phyloP scores from a whole-genome alignment of 2,888 invertebrate genomes.

The Xanthia icteritia region DNA sequence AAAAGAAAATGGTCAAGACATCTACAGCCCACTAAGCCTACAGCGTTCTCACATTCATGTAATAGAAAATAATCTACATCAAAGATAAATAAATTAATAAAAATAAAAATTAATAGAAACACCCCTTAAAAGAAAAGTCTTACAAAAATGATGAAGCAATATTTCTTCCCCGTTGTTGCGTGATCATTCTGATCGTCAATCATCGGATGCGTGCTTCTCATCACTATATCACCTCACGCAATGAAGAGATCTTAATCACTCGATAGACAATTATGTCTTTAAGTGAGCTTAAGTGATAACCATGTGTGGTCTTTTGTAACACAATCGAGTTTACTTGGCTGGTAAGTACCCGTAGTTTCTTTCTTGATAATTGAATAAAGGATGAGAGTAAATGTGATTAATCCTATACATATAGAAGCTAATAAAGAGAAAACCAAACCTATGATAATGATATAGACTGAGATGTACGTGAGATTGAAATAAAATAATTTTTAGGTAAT shows the following conservation, averaged over 20 bases:
- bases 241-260: conserved; percentile 60
- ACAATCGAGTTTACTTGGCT: conserved; percentile 1
- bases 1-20: no score
- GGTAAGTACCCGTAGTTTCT: neutral
- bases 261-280: conserved; percentile 46
- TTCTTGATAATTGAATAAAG: neutral
- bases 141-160: conserved; percentile 52
- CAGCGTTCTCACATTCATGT: no score
- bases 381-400: neutral
- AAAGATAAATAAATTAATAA: no score
- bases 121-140: conserved; percentile 34
- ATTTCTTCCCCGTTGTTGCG: conserved; percentile 53
- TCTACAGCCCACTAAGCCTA: no score
- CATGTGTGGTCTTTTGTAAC: conserved; percentile 43
- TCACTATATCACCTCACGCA: conserved; percentile 56
- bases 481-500: neutral
- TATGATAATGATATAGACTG: neutral
- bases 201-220: conserved; percentile 50
- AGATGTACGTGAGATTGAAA: neutral
- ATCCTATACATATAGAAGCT: neutral
- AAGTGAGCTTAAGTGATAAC: conserved; percentile 45
- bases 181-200: conserved; percentile 50
- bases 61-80: no score
- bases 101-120: neutral
- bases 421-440: no score